Base-by-base conservation (phyloP, 2,113 vertebrate genomes). In the Sinocyclocheilus anshuiensis region DNA sequence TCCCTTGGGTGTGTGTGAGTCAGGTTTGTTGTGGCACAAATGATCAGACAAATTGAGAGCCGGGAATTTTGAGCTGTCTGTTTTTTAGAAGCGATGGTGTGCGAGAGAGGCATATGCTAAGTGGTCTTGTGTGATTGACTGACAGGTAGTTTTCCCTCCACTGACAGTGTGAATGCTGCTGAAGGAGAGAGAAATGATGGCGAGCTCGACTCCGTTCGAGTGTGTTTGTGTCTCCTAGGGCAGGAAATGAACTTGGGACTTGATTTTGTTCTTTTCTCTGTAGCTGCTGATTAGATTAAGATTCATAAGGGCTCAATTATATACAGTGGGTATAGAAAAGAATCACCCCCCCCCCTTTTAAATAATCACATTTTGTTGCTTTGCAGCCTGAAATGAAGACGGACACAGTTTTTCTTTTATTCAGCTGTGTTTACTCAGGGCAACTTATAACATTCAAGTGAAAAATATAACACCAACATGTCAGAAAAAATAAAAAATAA, bases 1-100 rank as follows among this genome's bases (percentile, higher is more conserved):
- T 86, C 84, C 59, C 65, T 45, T 50, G 87, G 2, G 83, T 67
- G 26, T 85, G 81, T 86, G 39, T 55, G 24, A 83, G 45, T 33
- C 16, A 50, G 80, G 80, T 22, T 50, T 82, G 45, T 22, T 71
- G 80, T 82, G 80, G 63, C 80, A 82, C 63, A 82, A 82, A 29
- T 4, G 42, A 69, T 69, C 80, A 82, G 61, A 82, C 18, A 82
- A 82, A 82, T 22, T 71, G 80, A 81, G 61, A 81, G 50, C 33
- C 4, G 24, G 26, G 42, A 50, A 33, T 67, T 67, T 81, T 65
- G 79, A 67, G 79, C 69, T 55, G 55, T 81, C 45, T 74, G 20
- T 75, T 63, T 55, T 84, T 84, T 3, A 9, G 63, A 36, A 65
- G 22, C 18, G 29, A 69, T 9, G 65, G 69, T 57, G 83, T 29